A percentile compares a stretch with the other conserved stretches of the same genome.
These are phyloP conservation scores for Aselliscus stoliczkanus DNA, from an alignment of 2,797 vertebrate species.

Conservation along the genomic window DNA sequence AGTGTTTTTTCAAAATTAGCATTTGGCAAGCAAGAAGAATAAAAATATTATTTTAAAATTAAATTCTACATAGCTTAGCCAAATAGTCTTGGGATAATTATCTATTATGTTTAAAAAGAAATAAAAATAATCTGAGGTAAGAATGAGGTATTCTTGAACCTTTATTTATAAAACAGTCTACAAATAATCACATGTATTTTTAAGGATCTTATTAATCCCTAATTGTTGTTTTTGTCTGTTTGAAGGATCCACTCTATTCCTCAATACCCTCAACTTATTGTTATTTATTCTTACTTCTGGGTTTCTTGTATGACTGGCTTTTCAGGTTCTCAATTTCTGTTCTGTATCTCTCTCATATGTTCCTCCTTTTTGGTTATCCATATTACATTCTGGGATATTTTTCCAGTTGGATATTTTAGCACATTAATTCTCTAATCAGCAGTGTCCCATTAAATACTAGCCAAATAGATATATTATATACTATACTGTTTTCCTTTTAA, in stretches of 20 bases:
- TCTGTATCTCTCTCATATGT: not conserved
- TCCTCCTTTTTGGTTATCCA: not conserved
- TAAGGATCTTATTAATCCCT: not conserved
- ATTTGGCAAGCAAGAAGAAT: not conserved
- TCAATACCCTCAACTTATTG: not conserved
- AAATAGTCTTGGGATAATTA: not conserved
- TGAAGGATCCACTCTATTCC: not conserved
- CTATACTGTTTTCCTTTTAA: not conserved
- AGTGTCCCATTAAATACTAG: not conserved
- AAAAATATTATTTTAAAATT: not conserved
- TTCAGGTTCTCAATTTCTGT: not conserved
- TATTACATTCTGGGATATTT: not conserved
- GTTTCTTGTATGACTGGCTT: not conserved
- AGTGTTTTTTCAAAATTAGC: fast-evolving
- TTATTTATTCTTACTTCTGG: not conserved
- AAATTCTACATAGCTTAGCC: not conserved
- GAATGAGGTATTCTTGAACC: not conserved
- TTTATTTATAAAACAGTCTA: not conserved
- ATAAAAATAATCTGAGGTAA: not conserved
- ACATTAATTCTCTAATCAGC: not conserved
- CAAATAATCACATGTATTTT: not conserved
- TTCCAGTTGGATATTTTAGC: not conserved
- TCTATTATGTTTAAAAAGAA: not conserved
- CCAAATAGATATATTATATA: not conserved
- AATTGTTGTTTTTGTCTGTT: not conserved